These are phyloP conservation scores for Osmoderma eremita DNA, from an alignment of 2,888 invertebrate genomes.

Conservation along the genomic window DNA sequence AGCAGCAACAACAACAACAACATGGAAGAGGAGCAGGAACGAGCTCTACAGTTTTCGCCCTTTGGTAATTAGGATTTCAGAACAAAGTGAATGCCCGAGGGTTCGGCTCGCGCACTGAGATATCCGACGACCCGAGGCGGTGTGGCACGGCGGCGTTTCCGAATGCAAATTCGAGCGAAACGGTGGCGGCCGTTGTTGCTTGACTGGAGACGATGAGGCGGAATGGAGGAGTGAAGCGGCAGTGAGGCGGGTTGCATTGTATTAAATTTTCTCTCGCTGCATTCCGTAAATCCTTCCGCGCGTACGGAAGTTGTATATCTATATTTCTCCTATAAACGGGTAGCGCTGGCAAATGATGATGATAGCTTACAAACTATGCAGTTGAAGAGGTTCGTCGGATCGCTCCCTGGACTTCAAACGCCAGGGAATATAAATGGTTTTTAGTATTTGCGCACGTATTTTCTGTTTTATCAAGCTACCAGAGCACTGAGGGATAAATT, in stretches of 20 bases:
- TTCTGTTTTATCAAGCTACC: too few species aligned
- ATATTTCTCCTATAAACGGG: too few species aligned
- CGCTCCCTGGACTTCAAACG: too few species aligned
- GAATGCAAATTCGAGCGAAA: slow-evolving; percentile 51
- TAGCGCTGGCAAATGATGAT: too few species aligned
- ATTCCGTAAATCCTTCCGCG: slow-evolving; percentile 16
- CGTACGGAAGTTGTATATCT: too few species aligned
- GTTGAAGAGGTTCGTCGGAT: too few species aligned
- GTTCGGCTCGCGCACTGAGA: not conserved
- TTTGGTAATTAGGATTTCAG: slow-evolving; percentile 57
- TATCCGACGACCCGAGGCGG: slow-evolving; percentile 25
- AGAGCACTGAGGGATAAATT: too few species aligned
- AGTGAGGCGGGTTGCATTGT: slow-evolving; percentile 48
- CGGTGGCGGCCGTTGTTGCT: slow-evolving; percentile 8
- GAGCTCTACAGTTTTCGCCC: slow-evolving; percentile 46
- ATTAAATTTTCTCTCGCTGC: slow-evolving; percentile 46
- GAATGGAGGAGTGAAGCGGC: slow-evolving; percentile 8
- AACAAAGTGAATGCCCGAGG: slow-evolving; percentile 53
- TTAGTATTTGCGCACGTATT: too few species aligned
- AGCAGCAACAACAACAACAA: not conserved
- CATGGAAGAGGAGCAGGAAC: not conserved
- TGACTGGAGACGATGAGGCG: not conserved
- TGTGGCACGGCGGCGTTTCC: slow-evolving; percentile 47
- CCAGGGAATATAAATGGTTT: too few species aligned
- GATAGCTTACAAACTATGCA: too few species aligned